Base-by-base conservation (phyloP, 1,140 invertebrate species). In the Penaeus japonicus region DNA sequence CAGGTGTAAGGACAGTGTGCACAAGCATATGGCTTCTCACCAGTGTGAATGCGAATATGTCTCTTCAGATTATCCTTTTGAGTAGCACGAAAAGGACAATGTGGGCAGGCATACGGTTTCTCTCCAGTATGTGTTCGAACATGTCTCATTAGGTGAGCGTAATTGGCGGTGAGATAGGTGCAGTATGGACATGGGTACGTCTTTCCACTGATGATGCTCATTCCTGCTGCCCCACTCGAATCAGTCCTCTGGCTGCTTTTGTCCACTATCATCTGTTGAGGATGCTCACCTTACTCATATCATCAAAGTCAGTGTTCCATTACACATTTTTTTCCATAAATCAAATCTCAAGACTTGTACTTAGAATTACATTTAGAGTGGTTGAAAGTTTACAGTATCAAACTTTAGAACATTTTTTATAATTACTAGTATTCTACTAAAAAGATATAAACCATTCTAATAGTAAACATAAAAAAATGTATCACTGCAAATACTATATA, bases 21-120 rank as follows among this genome's bases (percentile, higher is more conserved):
- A 70, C 85, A 87, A 57, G 77, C 77, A 87, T 73, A 87, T 20
- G 85, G 85, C 78, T 87, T 87, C 85, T 87, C 85, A 30, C 85
- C 85, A 62, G 85, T 87, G 32, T 87, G 85, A 70, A 78, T 87
- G 62, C 85, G 85, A 87, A 87, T 65, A 32, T 87, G 85, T 81
- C 85, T 80, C 85, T 87, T 87, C 81, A 87, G 57, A 39, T 87
- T 87, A 62, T 87, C 85, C 77, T 87, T 87, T 55, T 87, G 85
- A 27, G 85, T 62, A 53, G 85, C 85, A 65, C 85, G 85, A 59
- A 87, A 87, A 54, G 85, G 78, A 53, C 85, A 87, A 24, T 87
- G 62, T 24, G 85, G 85, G 24, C 85, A 87, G 39, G 85, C 77
- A 87, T 80, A 87, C 15, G 85, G 85, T 59, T 87, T 87, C 78